Conservation (phyloP, 2,888 invertebrate genomes). For the Cremastobaeus sp. region DNA sequence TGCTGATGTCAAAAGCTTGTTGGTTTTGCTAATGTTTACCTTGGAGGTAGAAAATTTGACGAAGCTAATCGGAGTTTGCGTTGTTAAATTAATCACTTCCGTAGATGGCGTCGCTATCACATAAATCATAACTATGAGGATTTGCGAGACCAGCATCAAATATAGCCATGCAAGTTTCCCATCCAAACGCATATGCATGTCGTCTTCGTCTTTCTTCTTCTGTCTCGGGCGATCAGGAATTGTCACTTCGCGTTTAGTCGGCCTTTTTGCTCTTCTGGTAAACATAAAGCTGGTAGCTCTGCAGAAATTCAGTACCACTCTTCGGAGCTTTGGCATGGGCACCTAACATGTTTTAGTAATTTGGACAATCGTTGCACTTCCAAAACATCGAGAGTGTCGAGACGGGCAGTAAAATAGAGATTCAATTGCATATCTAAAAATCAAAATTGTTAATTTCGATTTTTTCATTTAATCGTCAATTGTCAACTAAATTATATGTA, state of each 20-base stretch:
- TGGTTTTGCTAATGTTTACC: no score
- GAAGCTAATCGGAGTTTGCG: constrained; percentile 71
- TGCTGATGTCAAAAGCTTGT: no score
- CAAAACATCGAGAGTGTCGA: constrained; percentile 32
- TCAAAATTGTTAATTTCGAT: no score
- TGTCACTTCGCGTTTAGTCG: no score
- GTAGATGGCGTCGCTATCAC: constrained; percentile 74
- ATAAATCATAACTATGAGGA: constrained; percentile 76
- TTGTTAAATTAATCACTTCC: constrained; percentile 66
- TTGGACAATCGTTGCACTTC: constrained; percentile 26
- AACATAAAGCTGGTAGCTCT: constrained; percentile 8
- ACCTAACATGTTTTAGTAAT: constrained; percentile 14
- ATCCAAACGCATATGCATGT: constrained; percentile 76
- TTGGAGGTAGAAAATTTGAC: constrained; percentile 69
- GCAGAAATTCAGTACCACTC: constrained; percentile 24
- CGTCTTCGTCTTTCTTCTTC: constrained; percentile 57
- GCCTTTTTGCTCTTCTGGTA: constrained; percentile 4
- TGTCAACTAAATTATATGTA: no score
- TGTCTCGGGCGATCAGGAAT: no score
- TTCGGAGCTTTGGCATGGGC: constrained; percentile 13
- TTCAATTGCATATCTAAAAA: constrained; percentile 42
- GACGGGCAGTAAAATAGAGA: constrained; percentile 15
- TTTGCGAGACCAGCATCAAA: constrained; percentile 75
- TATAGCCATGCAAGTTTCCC: constrained; percentile 75
- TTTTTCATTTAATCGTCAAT: no score